Evolutionary conservation across 35 echinoderm and acorn worm species (phyloP).

Genomic region (Strongylocentrotus purpuratus): DNA sequence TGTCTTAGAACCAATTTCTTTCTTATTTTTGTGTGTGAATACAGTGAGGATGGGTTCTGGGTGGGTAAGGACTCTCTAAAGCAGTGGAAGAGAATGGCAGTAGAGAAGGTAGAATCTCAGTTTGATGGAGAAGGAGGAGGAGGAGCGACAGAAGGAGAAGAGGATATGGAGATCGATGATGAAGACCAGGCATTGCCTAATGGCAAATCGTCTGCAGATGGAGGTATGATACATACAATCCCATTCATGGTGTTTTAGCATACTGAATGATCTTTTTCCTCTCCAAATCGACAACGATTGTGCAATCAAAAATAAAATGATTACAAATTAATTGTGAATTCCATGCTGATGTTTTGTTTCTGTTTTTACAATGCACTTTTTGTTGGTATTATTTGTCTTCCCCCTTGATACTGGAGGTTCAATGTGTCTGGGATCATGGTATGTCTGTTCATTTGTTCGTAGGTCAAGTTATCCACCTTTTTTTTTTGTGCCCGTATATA

Average conservation of each 20-base stretch:
- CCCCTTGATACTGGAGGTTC: no score
- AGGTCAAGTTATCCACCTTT: no score
- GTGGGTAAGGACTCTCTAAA: conserved; percentile 83
- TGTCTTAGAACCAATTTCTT: background rate
- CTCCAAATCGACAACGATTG: no score
- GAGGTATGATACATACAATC: background rate
- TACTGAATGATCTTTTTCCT: no score
- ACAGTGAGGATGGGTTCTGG: conserved; percentile 77
- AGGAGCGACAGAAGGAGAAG: background rate
- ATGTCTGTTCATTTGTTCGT: no score
- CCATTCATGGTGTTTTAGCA: background rate
- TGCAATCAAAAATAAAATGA: no score
- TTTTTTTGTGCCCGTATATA: no score
- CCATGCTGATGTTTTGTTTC: no score
- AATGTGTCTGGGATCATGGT: no score
- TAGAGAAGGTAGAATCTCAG: conserved; percentile 55
- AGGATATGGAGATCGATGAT: conserved; percentile 23
- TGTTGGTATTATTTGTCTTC: no score
- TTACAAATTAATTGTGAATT: no score
- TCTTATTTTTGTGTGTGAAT: background rate
- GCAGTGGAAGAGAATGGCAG: conserved; percentile 79
- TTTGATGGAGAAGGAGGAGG: conserved; percentile 38
- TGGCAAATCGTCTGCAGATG: background rate
- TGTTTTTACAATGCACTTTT: no score
- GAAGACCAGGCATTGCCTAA: background rate